Conservation (phyloP, 2,113 vertebrate genomes). For the Meriones unguiculatus region DNA sequence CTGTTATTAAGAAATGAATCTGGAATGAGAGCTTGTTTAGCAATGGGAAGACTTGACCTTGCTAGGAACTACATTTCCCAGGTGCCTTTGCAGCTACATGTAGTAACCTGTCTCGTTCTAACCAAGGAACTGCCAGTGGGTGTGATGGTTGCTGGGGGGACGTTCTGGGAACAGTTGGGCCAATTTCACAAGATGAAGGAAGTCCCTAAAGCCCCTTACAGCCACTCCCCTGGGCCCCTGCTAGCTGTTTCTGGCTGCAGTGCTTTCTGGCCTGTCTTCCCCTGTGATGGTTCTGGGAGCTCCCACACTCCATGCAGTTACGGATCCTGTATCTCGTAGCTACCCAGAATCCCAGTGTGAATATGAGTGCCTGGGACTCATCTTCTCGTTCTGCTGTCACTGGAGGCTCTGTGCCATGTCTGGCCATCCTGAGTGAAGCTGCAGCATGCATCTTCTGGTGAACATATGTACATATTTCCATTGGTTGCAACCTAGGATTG, state of each 20-base stretch:
- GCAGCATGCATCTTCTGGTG: not conserved
- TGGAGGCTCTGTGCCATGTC: slow-evolving; percentile 9
- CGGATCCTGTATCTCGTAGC: not conserved
- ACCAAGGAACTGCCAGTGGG: not conserved
- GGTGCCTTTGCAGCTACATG: not conserved
- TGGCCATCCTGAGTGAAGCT: not conserved
- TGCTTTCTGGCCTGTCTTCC: not conserved
- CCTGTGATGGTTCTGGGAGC: not conserved
- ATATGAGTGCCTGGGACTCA: not conserved
- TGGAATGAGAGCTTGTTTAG: not conserved
- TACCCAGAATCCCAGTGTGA: slow-evolving; percentile 26
- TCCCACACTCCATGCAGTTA: not conserved
- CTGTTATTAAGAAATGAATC: not conserved
- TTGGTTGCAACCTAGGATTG: not conserved
- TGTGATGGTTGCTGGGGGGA: not conserved
- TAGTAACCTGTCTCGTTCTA: not conserved
- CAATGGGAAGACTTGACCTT: not conserved
- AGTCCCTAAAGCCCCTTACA: not conserved
- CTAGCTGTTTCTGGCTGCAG: not conserved
- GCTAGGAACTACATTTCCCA: not conserved
- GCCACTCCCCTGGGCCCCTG: not conserved
- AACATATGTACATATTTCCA: not conserved
- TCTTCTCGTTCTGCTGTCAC: not conserved
- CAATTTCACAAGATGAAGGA: not conserved
- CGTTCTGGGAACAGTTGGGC: not conserved